These are phyloP conservation scores for Eulacestoma nigropectus DNA, from an alignment of 2,113 vertebrate species.

Conservation along the genomic window DNA sequence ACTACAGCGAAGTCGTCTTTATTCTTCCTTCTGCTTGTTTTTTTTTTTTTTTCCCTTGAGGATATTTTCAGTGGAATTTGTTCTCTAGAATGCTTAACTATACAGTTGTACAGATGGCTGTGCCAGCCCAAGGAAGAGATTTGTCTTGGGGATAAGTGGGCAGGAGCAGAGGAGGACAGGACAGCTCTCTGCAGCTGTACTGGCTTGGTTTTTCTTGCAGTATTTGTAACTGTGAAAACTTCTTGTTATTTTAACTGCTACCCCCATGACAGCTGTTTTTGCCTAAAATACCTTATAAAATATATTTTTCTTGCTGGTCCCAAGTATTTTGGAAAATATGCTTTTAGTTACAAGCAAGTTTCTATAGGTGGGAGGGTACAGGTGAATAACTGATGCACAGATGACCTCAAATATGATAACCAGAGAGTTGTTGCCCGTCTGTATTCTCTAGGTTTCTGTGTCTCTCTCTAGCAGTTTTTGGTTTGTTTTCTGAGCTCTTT, in stretches of 20 bases:
- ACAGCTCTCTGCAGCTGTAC: not conserved
- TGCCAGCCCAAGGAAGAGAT: not conserved
- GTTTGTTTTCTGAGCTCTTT: not conserved
- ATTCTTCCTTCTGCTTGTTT: not conserved
- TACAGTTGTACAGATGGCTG: not conserved
- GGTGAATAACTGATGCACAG: not conserved
- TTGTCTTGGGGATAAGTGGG: not conserved
- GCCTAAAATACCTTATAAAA: not conserved
- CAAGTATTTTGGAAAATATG: not conserved
- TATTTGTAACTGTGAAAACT: not conserved
- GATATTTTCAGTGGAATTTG: not conserved
- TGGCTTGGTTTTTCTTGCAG: not conserved
- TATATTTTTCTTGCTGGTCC: not conserved
- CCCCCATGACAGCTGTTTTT: not conserved
- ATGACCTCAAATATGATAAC: not conserved
- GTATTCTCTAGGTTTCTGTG: not conserved
- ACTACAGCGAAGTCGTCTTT: not conserved
- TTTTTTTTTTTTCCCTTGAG: not conserved
- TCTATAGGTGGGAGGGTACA: not conserved
- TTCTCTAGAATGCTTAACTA: not conserved
- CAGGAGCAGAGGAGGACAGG: not conserved
- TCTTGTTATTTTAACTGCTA: not conserved
- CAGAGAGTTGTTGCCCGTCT: not conserved
- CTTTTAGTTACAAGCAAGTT: not conserved
- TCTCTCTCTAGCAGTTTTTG: not conserved